Evolutionary conservation across 2,113 vertebrate genomes (phyloP), one percentile per base, ranked within the genome.

Genomic region (Steatornis caripensis): DNA sequence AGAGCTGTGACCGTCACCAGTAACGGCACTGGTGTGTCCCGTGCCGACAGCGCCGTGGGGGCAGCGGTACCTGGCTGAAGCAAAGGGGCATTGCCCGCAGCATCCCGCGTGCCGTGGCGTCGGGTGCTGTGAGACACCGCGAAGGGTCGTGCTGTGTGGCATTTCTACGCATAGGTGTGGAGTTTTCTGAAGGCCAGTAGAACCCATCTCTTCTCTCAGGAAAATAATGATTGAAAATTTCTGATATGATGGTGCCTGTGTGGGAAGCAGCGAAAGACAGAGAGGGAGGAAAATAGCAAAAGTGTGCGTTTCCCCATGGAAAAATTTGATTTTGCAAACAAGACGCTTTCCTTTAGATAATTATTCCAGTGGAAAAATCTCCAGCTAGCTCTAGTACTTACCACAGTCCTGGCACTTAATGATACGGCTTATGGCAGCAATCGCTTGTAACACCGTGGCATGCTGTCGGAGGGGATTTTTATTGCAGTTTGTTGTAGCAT

Each of bases 351-450:
- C 83, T 86, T 48, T 27, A 77, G 57, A 46, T 93, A 95, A 89
- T 90, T 90, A 96, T 84, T 94, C 49, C 70, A 83, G 85, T 70
- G 37, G 49, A 85, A 95, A 83, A 91, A 26, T 51, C 84, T 84
- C 49, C 64, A 60, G 43, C 81, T 41, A 51, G 46, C 64, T 81
- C 34, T 37, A 43, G 49, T 21, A 9, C 32, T 92, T 41, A 36
- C 26, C 61, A 62, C 57, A 51, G 46, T 8, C 27, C 70, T 68
- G 83, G 61, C 84, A 60, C 71, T 86, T 55, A 75, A 58, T 34
- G 64, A 64, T 5, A 45, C 3, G 10, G 66, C 78, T 88, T 41
- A 27, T 29, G 65, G 65, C 89, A 84, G 93, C 68, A 80, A 49
- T 81, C 49, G 2, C 68, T 66, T n/a, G 58, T 58, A 69, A 32